These are phyloP conservation scores for Athalia rosae DNA, from an alignment of 2,888 invertebrate species.

Conservation along the genomic window DNA sequence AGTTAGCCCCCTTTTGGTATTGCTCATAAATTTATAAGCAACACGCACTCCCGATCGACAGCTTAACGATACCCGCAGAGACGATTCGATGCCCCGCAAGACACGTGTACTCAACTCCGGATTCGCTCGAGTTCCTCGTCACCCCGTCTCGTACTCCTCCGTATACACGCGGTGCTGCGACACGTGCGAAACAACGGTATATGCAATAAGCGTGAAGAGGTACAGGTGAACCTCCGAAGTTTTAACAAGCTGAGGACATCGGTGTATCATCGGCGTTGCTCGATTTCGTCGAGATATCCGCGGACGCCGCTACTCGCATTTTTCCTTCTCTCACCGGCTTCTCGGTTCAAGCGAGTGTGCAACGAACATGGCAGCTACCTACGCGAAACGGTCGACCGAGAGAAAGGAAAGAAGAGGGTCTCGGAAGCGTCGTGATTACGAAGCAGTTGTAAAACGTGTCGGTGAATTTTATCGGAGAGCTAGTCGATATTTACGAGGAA, in stretches of 20 bases:
- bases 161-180: neutral
- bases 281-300: constrained; percentile 38
- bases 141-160: constrained; percentile 26
- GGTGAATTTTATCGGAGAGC: constrained; percentile 59
- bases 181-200: constrained; percentile 21
- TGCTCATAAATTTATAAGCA: neutral
- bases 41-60: constrained; percentile 22
- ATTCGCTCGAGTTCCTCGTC: constrained; percentile 13
- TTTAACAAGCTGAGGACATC: constrained; percentile 32
- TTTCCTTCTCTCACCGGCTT: constrained; percentile 25
- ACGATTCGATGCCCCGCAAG: constrained; percentile 33
- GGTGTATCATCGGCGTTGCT: constrained; percentile 51
- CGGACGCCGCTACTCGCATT: constrained; percentile 39
- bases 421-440: constrained; percentile 48
- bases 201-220: constrained; percentile 33
- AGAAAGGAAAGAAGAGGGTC: constrained; percentile 48
- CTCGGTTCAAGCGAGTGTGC: constrained; percentile 13
- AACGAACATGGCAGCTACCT: constrained; percentile 19
- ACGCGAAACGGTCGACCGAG: constrained; percentile 34
- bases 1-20: constrained; percentile 22
- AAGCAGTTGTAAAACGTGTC: constrained; percentile 57
- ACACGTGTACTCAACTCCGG: constrained; percentile 21
- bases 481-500: constrained; percentile 61
- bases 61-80: constrained; percentile 32
- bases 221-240: neutral